A percentile compares a stretch with the other conserved stretches of the same genome.
Conservation (phyloP, 2,113 vertebrate genomes). For the Vanacampus margaritifer region DNA sequence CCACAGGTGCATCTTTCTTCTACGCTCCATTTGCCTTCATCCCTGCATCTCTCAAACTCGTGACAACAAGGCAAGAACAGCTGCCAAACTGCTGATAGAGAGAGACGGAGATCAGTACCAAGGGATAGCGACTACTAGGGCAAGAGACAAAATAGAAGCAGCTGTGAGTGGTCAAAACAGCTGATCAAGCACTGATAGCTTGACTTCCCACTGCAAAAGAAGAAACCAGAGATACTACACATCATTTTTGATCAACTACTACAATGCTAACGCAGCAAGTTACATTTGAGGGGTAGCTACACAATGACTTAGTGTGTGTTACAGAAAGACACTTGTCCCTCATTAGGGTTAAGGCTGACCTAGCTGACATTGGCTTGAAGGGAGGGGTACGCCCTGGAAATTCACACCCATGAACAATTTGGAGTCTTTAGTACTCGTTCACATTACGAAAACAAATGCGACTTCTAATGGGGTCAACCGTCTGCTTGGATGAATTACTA, state of each 20-base stretch:
- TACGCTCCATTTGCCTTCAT: slow-evolving; percentile 28
- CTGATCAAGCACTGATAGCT: slow-evolving; percentile 65
- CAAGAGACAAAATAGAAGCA: slow-evolving; percentile 57
- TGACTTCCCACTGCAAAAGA: slow-evolving; percentile 22
- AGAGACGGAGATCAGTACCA: slow-evolving; percentile 19
- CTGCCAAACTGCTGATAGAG: slow-evolving; percentile 59
- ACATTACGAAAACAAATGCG: too few relatives aligned
- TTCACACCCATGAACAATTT: too few relatives aligned
- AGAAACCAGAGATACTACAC: slow-evolving; percentile 38
- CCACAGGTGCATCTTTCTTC: slow-evolving; percentile 51
- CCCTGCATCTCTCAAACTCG: slow-evolving; percentile 18
- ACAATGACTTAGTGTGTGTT: not conserved
- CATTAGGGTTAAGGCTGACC: too few relatives aligned
- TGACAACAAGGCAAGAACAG: slow-evolving; percentile 59
- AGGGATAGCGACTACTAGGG: slow-evolving; percentile 36
- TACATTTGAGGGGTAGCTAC: not conserved
- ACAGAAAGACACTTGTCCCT: too few relatives aligned
- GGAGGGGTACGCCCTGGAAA: too few relatives aligned
- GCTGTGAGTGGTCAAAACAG: slow-evolving; percentile 65
- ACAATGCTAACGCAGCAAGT: not conserved
- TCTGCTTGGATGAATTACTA: too few relatives aligned
- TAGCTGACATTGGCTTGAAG: too few relatives aligned
- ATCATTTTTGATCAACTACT: not conserved
- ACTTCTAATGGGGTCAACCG: too few relatives aligned
- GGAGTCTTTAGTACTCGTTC: too few relatives aligned